These are phyloP conservation scores for Camptogramma bilineatum DNA, from an alignment of 2,888 invertebrate species.

Conservation along the genomic window DNA sequence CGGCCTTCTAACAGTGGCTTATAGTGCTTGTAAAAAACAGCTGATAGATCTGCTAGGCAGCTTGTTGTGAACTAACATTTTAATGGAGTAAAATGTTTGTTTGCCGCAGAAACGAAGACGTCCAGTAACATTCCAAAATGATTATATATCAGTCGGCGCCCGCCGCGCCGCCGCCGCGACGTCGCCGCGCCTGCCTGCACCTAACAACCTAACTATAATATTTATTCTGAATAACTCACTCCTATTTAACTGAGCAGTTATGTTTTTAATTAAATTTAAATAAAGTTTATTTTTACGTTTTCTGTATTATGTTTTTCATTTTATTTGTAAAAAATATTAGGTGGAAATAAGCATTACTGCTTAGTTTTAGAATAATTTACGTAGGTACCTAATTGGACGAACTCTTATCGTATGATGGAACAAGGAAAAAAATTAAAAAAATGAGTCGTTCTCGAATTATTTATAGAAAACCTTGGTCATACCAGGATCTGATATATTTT, in stretches of 20 bases:
- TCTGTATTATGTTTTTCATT: slow-evolving; percentile 73
- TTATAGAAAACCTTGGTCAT: not conserved
- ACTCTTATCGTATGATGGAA: not conserved
- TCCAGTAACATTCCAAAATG: slow-evolving; percentile 83
- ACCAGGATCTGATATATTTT: not conserved
- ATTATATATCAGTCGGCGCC: slow-evolving; percentile 64
- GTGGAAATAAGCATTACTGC: slow-evolving; percentile 20
- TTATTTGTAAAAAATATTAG: slow-evolving; percentile 27
- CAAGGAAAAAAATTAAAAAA: not conserved
- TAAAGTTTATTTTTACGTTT: slow-evolving; percentile 83
- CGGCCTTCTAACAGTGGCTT: slow-evolving; percentile 31
- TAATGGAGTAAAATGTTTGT: slow-evolving; percentile 74
- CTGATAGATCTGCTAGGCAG: slow-evolving; percentile 20
- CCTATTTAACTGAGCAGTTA: slow-evolving; percentile 68
- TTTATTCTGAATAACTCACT: slow-evolving; percentile 65
- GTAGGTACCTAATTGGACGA: not conserved
- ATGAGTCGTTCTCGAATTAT: not conserved
- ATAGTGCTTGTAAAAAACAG: slow-evolving; percentile 27
- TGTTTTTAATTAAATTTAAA: slow-evolving; percentile 75
- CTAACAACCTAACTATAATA: slow-evolving; percentile 57
- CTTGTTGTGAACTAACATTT: slow-evolving; percentile 64
- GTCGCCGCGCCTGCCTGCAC: slow-evolving; percentile 45
- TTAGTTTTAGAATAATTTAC: slow-evolving; percentile 21
- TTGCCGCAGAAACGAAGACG: slow-evolving; percentile 82
- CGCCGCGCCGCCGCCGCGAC: slow-evolving; percentile 46